phyloP scores from a whole-genome alignment of 2,113 vertebrate species.

The Haplochromis vanheusdeni region DNA sequence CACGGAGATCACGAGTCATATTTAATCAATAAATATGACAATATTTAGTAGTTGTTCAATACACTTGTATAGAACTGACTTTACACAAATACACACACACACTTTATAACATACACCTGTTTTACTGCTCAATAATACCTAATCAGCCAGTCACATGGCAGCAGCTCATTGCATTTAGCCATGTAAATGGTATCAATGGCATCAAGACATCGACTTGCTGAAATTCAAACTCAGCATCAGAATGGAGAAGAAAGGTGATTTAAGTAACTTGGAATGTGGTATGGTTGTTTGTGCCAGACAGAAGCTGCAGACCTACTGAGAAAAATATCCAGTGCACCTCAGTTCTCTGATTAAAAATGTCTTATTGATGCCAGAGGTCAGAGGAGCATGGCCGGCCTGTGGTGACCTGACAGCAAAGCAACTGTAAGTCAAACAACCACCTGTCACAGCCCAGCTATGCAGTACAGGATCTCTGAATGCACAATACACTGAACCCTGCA shows the following conservation, averaged over 20 bases:
- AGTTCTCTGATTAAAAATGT: neutral
- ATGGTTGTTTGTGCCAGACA: neutral
- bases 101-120: neutral
- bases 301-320: neutral
- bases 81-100: neutral
- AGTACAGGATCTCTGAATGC: neutral
- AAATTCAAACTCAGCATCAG: neutral
- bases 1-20: neutral
- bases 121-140: neutral
- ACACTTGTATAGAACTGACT: neutral
- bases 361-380: neutral
- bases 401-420: neutral
- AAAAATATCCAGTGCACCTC: neutral
- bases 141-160: neutral
- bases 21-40: neutral
- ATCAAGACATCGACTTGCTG: neutral
- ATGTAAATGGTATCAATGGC: neutral
- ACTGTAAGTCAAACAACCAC: neutral
- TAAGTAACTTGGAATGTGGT: neutral
- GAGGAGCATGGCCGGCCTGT: neutral
- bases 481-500: neutral
- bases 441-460: neutral
- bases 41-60: neutral
- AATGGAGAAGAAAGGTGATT: neutral
- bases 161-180: neutral